Base-by-base conservation (phyloP, 2,888 invertebrate genomes). In the Acrobasis suavella region DNA sequence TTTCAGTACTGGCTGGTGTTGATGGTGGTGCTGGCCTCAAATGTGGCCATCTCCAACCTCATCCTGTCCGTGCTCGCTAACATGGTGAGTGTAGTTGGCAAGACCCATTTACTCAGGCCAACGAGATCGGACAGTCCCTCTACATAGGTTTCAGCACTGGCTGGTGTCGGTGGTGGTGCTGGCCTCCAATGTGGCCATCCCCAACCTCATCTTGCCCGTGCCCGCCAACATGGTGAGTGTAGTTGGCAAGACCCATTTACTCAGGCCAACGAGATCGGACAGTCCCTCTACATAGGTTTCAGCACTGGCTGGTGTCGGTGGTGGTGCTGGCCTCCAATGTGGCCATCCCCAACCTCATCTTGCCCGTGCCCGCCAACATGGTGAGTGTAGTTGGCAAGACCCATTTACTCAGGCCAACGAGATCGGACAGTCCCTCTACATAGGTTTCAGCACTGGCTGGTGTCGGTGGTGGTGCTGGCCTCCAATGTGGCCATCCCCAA, bases 401-500 rank as follows among this genome's bases (percentile, higher is more conserved):
- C 94, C 8, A 84, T n/a, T n/a, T n/a, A n/a, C n/a, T n/a, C n/a
- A n/a, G n/a, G n/a, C n/a, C n/a, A n/a, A n/a, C n/a, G n/a, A n/a
- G n/a, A n/a, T n/a, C n/a, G n/a, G n/a, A n/a, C n/a, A n/a, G n/a
- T n/a, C n/a, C n/a, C n/a, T n/a, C n/a, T n/a, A n/a, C n/a, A n/a
- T n/a, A n/a, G 93, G 0, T 89, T 96, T 66, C 94, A 95, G 12
- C 92, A 94, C 8, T 84, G 94, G 50, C 83, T 94, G 12, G 95
- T 98, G 46, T 90, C 98, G 64, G 84, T 97, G 38, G 94, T 97
- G 5, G 95, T 98, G 14, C 95, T 96, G 65, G 97, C 97, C 0
- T 96, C 97, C 42, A 98, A 98, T 81, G 97, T 97, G 0, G 98
- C 98, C 56, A 96, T 97, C 50, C 97, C 97, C 0, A 97, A 97